Evolutionary conservation across 2,113 vertebrate genomes (phyloP).

Genomic region (Nematolebias whitei): DNA sequence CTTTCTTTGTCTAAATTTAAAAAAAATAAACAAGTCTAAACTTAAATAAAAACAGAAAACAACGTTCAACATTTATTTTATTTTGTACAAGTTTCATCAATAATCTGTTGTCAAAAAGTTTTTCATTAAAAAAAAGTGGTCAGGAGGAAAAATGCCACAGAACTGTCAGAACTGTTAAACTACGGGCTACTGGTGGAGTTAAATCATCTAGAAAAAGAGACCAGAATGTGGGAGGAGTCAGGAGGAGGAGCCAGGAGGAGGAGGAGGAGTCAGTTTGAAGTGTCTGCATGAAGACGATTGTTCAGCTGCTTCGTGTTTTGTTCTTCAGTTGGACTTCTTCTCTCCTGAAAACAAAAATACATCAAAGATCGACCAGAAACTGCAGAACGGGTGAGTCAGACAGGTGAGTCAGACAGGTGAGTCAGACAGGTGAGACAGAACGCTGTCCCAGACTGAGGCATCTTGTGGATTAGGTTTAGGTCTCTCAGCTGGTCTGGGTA

Average conservation of each 20-base stretch:
- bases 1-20: too few species aligned
- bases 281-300: slow-evolving; percentile 7
- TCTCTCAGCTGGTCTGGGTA: too few species aligned
- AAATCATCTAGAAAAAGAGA: slow-evolving; percentile 40
- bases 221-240: too few species aligned
- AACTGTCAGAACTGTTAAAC: slow-evolving; percentile 36
- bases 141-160: not conserved
- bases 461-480: too few species aligned
- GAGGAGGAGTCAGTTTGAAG: slow-evolving; percentile 29
- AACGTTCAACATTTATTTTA: slow-evolving; percentile 67
- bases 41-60: slow-evolving; percentile 69
- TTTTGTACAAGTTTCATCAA: slow-evolving; percentile 60
- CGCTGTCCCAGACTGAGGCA: too few species aligned
- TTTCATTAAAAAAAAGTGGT: not conserved
- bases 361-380: too few species aligned
- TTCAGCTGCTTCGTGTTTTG: not conserved
- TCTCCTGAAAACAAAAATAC: slow-evolving; percentile 24
- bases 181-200: slow-evolving; percentile 25
- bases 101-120: slow-evolving; percentile 67
- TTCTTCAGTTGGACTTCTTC: slow-evolving; percentile 53
- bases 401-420: not conserved
- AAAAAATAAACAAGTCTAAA: too few species aligned
- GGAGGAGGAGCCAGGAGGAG: slow-evolving; percentile 26
- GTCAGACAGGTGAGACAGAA: too few species aligned
- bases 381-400: not conserved